Percentiles rank a stretch among this genome's conserved stretches.
Evolutionary conservation across 2,888 invertebrate species (phyloP).

Genomic region (Napeogenes inachia): DNA sequence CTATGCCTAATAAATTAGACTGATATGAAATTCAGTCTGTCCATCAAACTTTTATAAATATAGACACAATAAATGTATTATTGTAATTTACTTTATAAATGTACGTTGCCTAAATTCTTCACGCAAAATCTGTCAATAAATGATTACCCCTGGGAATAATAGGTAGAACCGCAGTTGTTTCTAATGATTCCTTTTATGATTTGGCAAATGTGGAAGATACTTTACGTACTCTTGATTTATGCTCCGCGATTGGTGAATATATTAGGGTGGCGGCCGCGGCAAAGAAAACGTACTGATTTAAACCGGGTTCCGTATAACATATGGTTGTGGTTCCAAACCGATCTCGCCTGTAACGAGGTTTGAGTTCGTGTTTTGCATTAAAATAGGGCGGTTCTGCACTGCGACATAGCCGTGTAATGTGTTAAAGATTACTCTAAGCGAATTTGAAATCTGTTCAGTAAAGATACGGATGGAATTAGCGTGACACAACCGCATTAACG

Average conservation of each 20-base stretch:
- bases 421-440: constrained; percentile 18
- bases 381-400: constrained; percentile 29
- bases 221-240: constrained; percentile 31
- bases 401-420: constrained; percentile 24
- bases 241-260: constrained; percentile 33
- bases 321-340: constrained; percentile 33
- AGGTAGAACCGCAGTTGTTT: neutral
- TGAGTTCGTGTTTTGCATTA: constrained; percentile 37
- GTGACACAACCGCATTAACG: constrained; percentile 8
- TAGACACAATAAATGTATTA: too few relatives aligned
- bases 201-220: constrained; percentile 17
- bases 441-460: constrained; percentile 14
- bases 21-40: too few relatives aligned
- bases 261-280: constrained; percentile 28
- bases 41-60: too few relatives aligned
- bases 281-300: constrained; percentile 33
- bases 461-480: constrained; percentile 14
- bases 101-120: neutral
- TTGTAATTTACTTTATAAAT: neutral
- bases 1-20: too few relatives aligned
- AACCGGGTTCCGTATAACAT: constrained; percentile 29
- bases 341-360: constrained; percentile 33
- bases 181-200: constrained; percentile 7
- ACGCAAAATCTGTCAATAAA: neutral
- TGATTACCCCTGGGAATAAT: neutral